A percentile compares a stretch with the other conserved stretches of the same genome.
Conservation (phyloP, 2,888 invertebrate species). For the Acanthosepion lycidas region DNA sequence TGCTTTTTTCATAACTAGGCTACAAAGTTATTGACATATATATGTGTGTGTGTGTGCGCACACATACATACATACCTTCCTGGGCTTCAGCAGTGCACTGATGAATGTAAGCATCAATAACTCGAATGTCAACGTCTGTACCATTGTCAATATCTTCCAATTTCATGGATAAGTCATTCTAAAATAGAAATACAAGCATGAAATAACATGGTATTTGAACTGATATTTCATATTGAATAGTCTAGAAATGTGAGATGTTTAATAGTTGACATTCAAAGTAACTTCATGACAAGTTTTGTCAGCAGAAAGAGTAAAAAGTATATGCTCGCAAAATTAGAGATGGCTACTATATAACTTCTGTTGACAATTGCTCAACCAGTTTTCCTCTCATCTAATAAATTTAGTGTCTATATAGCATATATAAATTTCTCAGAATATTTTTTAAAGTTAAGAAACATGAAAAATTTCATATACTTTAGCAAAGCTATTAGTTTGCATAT, state of each 20-base stretch:
- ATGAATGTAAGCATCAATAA: slow-evolving; percentile 79
- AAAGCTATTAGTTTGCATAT: too few species aligned
- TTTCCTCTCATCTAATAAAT: too few species aligned
- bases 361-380: too few species aligned
- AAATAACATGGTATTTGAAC: slow-evolving; percentile 6
- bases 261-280: too few species aligned
- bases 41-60: background rate
- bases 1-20: too few species aligned
- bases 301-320: too few species aligned
- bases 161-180: slow-evolving; percentile 69
- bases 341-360: too few species aligned
- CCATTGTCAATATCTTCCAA: slow-evolving; percentile 75
- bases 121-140: slow-evolving; percentile 78
- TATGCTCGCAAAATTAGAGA: too few species aligned
- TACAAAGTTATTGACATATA: background rate
- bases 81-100: slow-evolving; percentile 82
- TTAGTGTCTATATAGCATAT: too few species aligned
- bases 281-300: background rate
- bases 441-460: too few species aligned
- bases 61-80: slow-evolving; percentile 75
- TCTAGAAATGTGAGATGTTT: background rate
- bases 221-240: background rate
- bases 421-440: too few species aligned
- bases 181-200: slow-evolving; percentile 43
- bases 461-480: too few species aligned